Evolutionary conservation across 2,797 vertebrate genomes (phyloP).

Genomic region (Bradypodion ventrale): DNA sequence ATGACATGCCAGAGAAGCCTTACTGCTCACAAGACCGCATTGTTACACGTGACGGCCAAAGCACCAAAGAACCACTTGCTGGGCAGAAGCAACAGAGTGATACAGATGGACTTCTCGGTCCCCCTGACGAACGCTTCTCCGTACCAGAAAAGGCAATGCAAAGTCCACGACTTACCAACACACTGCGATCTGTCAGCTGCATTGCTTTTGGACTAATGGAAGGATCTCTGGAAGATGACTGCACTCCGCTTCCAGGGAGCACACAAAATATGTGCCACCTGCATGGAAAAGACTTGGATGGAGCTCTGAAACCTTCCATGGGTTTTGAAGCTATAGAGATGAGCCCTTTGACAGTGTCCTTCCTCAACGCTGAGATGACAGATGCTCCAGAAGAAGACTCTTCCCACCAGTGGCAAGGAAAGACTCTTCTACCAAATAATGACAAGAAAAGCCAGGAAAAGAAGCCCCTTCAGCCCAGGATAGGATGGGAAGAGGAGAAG

Average conservation of each 20-base stretch:
- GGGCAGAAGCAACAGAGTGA: conserved; percentile 57
- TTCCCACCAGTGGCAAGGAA: not conserved
- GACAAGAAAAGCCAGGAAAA: fast-evolving
- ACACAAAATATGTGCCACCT: not conserved
- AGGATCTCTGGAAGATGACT: conserved; percentile 36
- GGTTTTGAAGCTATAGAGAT: conserved; percentile 53
- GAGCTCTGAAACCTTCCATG: conserved; percentile 30
- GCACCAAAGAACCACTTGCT: conserved; percentile 25
- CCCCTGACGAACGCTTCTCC: conserved; percentile 21
- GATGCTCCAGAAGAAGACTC: not conserved
- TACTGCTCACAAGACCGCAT: conserved; percentile 70
- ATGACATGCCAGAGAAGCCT: conserved; percentile 74
- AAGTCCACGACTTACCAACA: conserved; percentile 12
- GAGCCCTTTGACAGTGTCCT: conserved; percentile 71
- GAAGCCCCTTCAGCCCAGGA: not conserved
- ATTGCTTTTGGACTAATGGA: conserved; percentile 8
- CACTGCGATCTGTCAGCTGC: conserved; percentile 36
- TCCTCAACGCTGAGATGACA: conserved; percentile 63
- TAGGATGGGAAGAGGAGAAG: not conserved
- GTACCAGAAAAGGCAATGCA: conserved; percentile 48
- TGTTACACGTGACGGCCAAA: conserved; percentile 24
- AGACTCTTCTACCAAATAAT: fast-evolving
- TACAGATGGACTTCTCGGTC: not conserved
- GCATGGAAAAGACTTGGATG: conserved; percentile 23
- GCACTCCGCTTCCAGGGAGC: conserved; percentile 12